Evolutionary conservation across 2,113 vertebrate genomes (phyloP).

Genomic region (Glaucidium brasilianum): DNA sequence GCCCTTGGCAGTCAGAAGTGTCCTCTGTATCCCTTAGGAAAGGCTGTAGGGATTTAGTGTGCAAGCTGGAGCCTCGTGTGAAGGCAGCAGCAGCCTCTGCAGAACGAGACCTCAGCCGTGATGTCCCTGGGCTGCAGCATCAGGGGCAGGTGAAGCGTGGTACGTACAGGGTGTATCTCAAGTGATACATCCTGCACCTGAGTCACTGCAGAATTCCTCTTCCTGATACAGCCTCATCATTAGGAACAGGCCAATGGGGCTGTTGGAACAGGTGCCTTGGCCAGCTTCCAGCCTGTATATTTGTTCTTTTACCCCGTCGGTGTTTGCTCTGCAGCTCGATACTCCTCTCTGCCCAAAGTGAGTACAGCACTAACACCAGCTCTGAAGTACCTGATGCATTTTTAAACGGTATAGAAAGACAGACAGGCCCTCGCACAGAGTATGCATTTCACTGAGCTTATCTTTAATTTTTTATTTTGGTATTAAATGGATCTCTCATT

Average conservation of each 20-base stretch:
- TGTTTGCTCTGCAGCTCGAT: neutral
- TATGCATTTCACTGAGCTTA: neutral
- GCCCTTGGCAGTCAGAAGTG: neutral
- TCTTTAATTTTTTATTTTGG: neutral
- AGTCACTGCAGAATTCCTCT: neutral
- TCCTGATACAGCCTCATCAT: neutral
- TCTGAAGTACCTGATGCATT: neutral
- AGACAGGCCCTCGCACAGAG: neutral
- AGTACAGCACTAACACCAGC: neutral
- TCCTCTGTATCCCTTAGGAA: neutral
- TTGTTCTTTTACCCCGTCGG: conserved; percentile 1
- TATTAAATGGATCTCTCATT: neutral
- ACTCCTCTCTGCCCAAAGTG: neutral
- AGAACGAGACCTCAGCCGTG: neutral
- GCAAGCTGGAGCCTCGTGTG: neutral
- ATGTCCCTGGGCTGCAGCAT: neutral
- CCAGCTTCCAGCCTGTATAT: neutral
- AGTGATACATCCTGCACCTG: fast-evolving
- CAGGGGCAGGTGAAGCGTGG: fast-evolving
- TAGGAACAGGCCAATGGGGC: neutral
- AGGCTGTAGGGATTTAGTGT: neutral
- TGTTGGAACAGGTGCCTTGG: neutral
- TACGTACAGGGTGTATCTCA: fast-evolving
- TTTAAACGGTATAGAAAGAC: neutral
- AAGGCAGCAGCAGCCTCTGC: neutral